Evolutionary conservation across 1,140 invertebrate species (phyloP).

Genomic region (Ooceraea biroi): DNA sequence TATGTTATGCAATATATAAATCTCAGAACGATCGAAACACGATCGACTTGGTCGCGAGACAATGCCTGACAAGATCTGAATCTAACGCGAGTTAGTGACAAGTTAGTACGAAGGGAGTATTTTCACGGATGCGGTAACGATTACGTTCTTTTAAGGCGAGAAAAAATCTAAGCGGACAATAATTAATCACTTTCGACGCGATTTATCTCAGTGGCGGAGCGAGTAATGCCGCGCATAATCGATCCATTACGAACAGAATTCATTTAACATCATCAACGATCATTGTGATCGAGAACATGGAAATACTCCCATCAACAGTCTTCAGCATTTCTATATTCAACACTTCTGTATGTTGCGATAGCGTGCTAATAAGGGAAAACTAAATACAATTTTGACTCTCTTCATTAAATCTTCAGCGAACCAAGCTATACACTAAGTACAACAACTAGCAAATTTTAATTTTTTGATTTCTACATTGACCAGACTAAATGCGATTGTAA

Average conservation of each 20-base stretch:
- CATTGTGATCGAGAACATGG: slow-evolving; percentile 36
- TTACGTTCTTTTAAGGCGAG: slow-evolving; percentile 41
- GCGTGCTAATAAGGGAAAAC: neutral
- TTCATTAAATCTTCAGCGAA: slow-evolving; percentile 6
- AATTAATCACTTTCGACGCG: slow-evolving; percentile 62
- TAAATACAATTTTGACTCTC: slow-evolving; percentile 23
- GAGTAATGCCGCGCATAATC: slow-evolving; percentile 4
- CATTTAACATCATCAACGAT: slow-evolving; percentile 28
- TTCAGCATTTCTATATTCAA: slow-evolving; percentile 24
- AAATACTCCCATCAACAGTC: slow-evolving; percentile 48
- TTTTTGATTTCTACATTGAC: slow-evolving; percentile 26
- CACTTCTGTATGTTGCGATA: slow-evolving; percentile 37
- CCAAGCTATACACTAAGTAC: slow-evolving; percentile 1
- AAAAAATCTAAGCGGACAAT: slow-evolving; percentile 69
- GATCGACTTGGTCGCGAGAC: slow-evolving; percentile 22
- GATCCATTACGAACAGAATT: slow-evolving; percentile 38
- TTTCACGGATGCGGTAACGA: slow-evolving; percentile 54
- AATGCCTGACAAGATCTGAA: slow-evolving; percentile 44
- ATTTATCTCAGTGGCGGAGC: slow-evolving; percentile 23
- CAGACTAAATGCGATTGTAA: neutral
- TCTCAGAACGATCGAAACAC: slow-evolving; percentile 14
- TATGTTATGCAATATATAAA: slow-evolving; percentile 14
- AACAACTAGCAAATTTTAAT: neutral
- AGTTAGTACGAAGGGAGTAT: slow-evolving; percentile 54
- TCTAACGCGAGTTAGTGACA: slow-evolving; percentile 34